Evolutionary conservation across 2,797 vertebrate genomes (phyloP).

Genomic region (Rhinoraja longicauda): DNA sequence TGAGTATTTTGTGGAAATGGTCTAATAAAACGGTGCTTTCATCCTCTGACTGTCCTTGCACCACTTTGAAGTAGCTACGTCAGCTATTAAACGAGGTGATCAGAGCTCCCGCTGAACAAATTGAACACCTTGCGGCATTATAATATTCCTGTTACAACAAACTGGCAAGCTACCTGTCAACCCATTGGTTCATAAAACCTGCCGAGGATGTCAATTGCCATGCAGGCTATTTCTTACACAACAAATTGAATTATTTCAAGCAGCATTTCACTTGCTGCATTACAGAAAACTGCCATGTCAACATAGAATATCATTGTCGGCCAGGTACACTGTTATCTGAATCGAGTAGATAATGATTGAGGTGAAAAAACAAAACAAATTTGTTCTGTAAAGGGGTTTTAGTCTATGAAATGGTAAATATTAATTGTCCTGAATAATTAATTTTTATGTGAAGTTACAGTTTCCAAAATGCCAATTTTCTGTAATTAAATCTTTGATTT

Average conservation of each 20-base stretch:
- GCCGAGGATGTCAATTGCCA: not conserved
- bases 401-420: not conserved
- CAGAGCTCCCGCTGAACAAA: not conserved
- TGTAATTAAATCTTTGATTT: not conserved
- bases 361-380: not conserved
- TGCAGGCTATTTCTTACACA: not conserved
- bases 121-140: not conserved
- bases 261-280: not conserved
- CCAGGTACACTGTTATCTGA: not conserved
- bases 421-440: not conserved
- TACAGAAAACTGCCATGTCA: not conserved
- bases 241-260: not conserved
- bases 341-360: not conserved
- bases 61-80: not conserved
- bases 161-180: not conserved
- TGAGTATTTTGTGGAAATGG: not conserved
- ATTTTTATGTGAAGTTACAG: not conserved
- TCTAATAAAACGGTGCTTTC: not conserved
- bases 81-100: not conserved
- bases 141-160: not conserved
- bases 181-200: not conserved
- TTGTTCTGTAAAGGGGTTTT: not conserved
- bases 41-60: not conserved
- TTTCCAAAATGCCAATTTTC: too few species aligned
- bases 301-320: not conserved